A percentile compares a stretch with the other conserved stretches of the same genome.
Evolutionary conservation across 2,888 invertebrate genomes (phyloP).

Genomic region (Metellina segmentata): DNA sequence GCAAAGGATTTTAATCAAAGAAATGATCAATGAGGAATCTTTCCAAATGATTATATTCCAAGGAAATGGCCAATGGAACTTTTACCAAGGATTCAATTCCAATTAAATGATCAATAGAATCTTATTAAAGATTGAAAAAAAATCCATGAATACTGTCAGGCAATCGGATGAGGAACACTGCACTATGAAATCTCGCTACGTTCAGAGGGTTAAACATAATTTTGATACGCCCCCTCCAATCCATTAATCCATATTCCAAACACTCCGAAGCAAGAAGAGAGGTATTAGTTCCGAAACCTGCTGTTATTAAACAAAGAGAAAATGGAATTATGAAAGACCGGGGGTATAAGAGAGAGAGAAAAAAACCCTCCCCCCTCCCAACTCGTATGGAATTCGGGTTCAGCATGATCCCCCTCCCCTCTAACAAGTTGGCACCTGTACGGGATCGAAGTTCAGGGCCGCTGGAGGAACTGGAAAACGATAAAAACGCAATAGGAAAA

Average conservation of each 20-base stretch:
- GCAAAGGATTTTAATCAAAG: too few relatives aligned
- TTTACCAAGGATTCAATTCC: too few relatives aligned
- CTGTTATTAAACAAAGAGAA: constrained; percentile 65
- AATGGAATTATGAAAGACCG: constrained; percentile 23
- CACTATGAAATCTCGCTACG: too few relatives aligned
- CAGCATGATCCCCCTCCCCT: constrained; percentile 47
- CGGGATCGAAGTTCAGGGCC: constrained; percentile 62
- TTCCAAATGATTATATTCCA: too few relatives aligned
- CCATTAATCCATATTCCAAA: constrained; percentile 8
- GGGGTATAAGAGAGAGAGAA: constrained; percentile 14
- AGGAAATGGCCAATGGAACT: too few relatives aligned
- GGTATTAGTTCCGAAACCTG: constrained; percentile 59
- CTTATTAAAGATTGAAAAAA: too few relatives aligned
- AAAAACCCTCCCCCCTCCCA: constrained; percentile 4
- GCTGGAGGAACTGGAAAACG: constrained; percentile 33
- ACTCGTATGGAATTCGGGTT: constrained; percentile 6
- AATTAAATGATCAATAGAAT: too few relatives aligned
- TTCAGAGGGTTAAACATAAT: too few relatives aligned
- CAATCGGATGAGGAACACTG: too few relatives aligned
- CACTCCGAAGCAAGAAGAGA: constrained; percentile 15
- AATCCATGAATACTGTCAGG: too few relatives aligned
- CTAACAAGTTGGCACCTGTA: constrained; percentile 72
- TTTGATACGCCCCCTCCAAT: constrained; percentile 9
- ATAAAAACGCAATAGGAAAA: neutral
- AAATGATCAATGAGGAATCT: too few relatives aligned